Evolutionary conservation across 2,797 vertebrate species (phyloP).

Genomic region (Onychomys leucogaster): DNA sequence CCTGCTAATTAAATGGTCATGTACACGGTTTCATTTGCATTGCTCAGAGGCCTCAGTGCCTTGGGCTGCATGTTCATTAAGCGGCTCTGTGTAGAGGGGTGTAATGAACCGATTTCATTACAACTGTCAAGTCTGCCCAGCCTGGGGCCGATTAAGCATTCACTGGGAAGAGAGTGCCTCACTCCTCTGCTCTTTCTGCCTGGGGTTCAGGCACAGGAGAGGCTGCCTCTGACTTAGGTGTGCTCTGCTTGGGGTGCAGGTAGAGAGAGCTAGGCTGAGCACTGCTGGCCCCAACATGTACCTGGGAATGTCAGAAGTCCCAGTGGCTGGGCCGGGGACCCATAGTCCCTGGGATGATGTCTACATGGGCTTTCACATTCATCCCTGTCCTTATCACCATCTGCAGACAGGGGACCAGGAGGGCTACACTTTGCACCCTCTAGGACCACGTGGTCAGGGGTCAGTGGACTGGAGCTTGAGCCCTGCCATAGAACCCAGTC

Average conservation of each 20-base stretch:
- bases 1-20: conserved; percentile 70
- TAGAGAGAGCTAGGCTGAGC: background rate
- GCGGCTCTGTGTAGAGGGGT: conserved; percentile 74
- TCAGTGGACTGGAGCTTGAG: background rate
- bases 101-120: conserved; percentile 84
- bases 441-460: fast-evolving
- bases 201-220: background rate
- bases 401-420: background rate
- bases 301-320: background rate
- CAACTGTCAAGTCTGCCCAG: conserved; percentile 80
- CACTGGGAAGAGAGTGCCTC: conserved; percentile 59
- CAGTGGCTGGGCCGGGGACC: background rate
- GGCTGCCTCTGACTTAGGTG: background rate
- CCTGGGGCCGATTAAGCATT: conserved; percentile 75
- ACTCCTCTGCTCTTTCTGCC: background rate
- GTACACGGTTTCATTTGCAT: conserved; percentile 71
- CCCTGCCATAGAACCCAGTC: background rate
- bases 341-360: background rate
- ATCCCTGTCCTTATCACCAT: background rate
- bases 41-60: conserved; percentile 77
- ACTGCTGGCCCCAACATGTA: no score
- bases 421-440: no score
- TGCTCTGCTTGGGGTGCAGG: background rate
- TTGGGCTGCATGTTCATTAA: conserved; percentile 84
- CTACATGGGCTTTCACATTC: background rate